phyloP scores from a whole-genome alignment of 2,888 invertebrate genomes.

The Galerucella calmariensis region DNA sequence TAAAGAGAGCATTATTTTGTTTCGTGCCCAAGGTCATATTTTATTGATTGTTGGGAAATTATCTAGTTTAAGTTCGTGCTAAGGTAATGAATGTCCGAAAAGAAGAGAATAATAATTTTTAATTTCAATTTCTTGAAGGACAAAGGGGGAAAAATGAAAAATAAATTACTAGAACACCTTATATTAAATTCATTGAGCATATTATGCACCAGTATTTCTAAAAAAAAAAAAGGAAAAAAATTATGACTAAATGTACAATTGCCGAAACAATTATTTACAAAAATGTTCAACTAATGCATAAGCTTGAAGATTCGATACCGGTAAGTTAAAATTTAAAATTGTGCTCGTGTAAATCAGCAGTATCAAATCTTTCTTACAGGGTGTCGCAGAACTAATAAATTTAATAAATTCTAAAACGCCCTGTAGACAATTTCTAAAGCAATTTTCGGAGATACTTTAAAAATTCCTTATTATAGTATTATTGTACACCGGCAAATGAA shows the following conservation, averaged over 20 bases:
- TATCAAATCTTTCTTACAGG: constrained; percentile 39
- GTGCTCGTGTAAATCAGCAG: constrained; percentile 36
- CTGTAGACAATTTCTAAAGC: constrained; percentile 25
- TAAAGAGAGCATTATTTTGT: not conserved
- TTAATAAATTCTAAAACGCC: constrained; percentile 14
- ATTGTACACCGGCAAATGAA: constrained; percentile 21
- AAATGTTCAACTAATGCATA: constrained; percentile 47
- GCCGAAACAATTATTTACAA: constrained; percentile 54
- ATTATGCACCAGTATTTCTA: constrained; percentile 52
- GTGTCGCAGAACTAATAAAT: constrained; percentile 1
- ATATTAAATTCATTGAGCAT: constrained; percentile 49
- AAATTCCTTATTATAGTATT: not conserved
- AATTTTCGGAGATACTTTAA: constrained; percentile 23
- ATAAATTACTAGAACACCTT: constrained; percentile 38
- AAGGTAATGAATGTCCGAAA: too few relatives aligned
- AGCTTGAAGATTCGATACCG: constrained; percentile 43
- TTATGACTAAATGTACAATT: constrained; percentile 51
- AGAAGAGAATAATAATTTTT: too few relatives aligned
- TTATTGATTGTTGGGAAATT: not conserved
- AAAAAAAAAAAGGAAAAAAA: constrained; percentile 39
- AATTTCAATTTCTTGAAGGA: too few relatives aligned
- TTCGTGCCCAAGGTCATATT: not conserved
- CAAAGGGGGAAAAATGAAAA: not conserved
- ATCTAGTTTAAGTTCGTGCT: too few relatives aligned
- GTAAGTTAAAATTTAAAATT: constrained; percentile 37